Evolutionary conservation across 2,888 invertebrate species (phyloP), one percentile per base, ranked within the genome.

Genomic region (Oeneis ivallda): DNA sequence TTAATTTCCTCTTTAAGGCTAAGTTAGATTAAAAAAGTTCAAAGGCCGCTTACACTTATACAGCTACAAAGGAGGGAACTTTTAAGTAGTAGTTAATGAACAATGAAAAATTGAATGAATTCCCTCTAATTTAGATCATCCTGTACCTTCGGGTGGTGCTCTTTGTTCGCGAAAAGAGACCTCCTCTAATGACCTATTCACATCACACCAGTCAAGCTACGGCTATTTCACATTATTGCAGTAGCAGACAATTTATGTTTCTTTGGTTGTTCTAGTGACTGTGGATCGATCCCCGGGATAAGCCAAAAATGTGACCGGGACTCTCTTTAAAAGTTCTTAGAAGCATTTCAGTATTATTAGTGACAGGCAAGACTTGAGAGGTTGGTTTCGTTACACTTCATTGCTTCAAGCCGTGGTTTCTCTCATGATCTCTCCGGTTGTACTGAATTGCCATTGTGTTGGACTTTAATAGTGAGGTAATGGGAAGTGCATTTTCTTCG

Each of bases 11-110:
- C 39, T 59, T 60, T 60, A 26, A n/a, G 43, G 13, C 41, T 50
- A 64, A 64, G 32, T 43, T 58, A 37, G 58, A 56, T 64, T 64
- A 64, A 64, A 59, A 59, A 59, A 57, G 47, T 64, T 59, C 15
- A 62, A 61, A 60, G 49, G 49, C 47, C 37, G 45, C 58, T 49
- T 60, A 26, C 60, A 49, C 49, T 37, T 17, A n/a, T n/a, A 26
- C 34, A 34, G 37, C 60, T 39, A 50, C 49, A 50, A 60, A 49
- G 49, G 32, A 37, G 49, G 34, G 4, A 59, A 37, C 49, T 47
- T 49, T 59, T 59, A 49, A 32, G 37, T 37, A 59, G 15, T 34
- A 37, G 47, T 49, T 50, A 60, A 49, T 49, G 47, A 39, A 60
- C 49, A 49, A 19, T 37, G 56, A 49, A 60, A 60, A 49, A 39